Evolutionary conservation across 2,888 invertebrate species (phyloP).

Genomic region (Lycophotia porphyrea): DNA sequence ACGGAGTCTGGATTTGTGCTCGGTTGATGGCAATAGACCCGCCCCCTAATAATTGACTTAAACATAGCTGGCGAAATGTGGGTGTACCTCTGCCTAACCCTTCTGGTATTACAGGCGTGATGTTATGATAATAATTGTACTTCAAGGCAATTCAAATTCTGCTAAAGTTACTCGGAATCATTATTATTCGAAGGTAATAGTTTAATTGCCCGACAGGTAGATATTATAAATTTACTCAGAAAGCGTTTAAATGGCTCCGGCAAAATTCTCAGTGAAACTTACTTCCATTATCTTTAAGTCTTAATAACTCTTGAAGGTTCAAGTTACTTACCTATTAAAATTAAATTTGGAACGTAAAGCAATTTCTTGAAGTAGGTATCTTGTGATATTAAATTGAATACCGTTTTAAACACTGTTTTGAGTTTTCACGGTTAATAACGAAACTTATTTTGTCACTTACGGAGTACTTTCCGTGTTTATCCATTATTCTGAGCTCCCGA

Average conservation of each 20-base stretch:
- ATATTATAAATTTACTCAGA: slow-evolving; percentile 43
- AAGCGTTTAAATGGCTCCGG: slow-evolving; percentile 42
- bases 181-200: slow-evolving; percentile 41
- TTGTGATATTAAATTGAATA: slow-evolving; percentile 12
- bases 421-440: no score
- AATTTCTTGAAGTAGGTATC: slow-evolving; percentile 14
- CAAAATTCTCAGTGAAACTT: slow-evolving; percentile 43
- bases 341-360: slow-evolving; percentile 36
- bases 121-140: neutral
- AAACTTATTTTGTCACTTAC: no score
- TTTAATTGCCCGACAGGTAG: slow-evolving; percentile 50
- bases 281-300: slow-evolving; percentile 49
- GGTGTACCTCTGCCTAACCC: neutral
- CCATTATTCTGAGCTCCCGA: no score
- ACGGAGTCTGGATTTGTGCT: no score
- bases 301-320: slow-evolving; percentile 46
- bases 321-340: slow-evolving; percentile 47
- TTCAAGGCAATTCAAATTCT: neutral
- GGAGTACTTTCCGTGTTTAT: no score
- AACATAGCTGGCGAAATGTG: neutral
- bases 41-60: neutral
- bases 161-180: slow-evolving; percentile 4
- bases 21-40: neutral
- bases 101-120: neutral
- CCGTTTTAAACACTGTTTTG: no score